phyloP scores from a whole-genome alignment of 2,113 vertebrate genomes.

The Thryonomys swinderianus region DNA sequence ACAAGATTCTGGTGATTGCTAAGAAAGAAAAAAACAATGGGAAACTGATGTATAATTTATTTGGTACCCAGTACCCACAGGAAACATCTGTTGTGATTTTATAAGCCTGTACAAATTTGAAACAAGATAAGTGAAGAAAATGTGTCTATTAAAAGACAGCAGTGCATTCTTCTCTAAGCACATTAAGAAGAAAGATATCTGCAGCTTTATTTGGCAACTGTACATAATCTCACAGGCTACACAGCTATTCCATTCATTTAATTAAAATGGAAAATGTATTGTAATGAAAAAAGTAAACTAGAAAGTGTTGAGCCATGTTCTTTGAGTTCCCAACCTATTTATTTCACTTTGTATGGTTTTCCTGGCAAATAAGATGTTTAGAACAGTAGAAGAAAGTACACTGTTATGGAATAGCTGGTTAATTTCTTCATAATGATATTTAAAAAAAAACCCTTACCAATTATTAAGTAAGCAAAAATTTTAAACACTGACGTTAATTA shows the following conservation, averaged over 20 bases:
- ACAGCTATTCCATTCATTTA: constrained; percentile 76
- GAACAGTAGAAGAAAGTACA: constrained; percentile 71
- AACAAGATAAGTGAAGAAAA: constrained; percentile 78
- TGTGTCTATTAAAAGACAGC: constrained; percentile 73
- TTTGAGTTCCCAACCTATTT: constrained; percentile 57
- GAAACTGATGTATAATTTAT: constrained; percentile 78
- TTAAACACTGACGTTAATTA: constrained; percentile 82
- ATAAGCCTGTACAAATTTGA: constrained; percentile 74
- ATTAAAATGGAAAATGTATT: constrained; percentile 74
- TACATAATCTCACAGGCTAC: constrained; percentile 71
- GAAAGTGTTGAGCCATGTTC: constrained; percentile 52
- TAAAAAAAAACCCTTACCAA: constrained; percentile 66
- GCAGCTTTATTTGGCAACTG: constrained; percentile 76
- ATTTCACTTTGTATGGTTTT: constrained; percentile 35
- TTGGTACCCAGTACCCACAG: constrained; percentile 69
- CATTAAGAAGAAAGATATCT: constrained; percentile 70
- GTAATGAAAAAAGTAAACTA: constrained; percentile 71
- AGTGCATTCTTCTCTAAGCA: constrained; percentile 60
- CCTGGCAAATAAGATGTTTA: constrained; percentile 78
- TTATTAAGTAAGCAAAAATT: constrained; percentile 78
- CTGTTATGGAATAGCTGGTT: constrained; percentile 61
- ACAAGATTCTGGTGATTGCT: constrained; percentile 58
- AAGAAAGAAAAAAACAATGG: constrained; percentile 66
- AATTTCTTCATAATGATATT: constrained; percentile 78
- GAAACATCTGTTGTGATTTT: constrained; percentile 79